These are phyloP conservation scores for Rugalucina vietnamica DNA, from an alignment of 2,888 invertebrate genomes.

Conservation along the genomic window DNA sequence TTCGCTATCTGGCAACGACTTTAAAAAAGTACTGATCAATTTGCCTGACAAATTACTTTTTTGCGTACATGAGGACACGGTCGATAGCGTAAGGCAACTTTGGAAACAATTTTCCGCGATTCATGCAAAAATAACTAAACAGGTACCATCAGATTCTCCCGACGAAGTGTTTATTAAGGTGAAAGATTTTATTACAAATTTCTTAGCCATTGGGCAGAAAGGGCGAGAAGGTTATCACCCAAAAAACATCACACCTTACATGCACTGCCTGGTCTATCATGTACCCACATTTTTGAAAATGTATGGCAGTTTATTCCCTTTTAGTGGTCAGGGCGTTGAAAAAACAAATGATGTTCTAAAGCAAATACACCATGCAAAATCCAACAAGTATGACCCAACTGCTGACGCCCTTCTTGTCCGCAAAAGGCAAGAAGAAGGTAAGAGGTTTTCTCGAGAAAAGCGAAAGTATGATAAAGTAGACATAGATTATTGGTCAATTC, in stretches of 20 bases:
- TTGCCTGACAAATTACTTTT: slow-evolving; percentile 14
- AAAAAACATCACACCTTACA: slow-evolving; percentile 14
- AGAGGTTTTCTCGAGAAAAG: neutral
- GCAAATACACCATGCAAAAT: slow-evolving; percentile 18
- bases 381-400: slow-evolving; percentile 10
- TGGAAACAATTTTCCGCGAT: neutral
- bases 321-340: slow-evolving; percentile 21
- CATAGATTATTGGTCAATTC: neutral
- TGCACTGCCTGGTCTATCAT: neutral
- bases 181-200: neutral
- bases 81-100: neutral
- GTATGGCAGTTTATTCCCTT: neutral
- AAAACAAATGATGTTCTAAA: slow-evolving; percentile 25
- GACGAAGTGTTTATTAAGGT: neutral
- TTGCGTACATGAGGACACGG: slow-evolving; percentile 8
- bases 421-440: neutral
- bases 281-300: neutral
- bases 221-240: slow-evolving; percentile 17
- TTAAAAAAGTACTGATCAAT: neutral
- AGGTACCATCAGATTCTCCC: neutral
- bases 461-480: slow-evolving; percentile 18
- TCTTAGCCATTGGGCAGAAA: neutral
- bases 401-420: neutral
- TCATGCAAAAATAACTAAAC: neutral
- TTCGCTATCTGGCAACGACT: slow-evolving; percentile 8